Percentiles rank a stretch among this genome's conserved stretches.
Evolutionary conservation across 2,888 invertebrate genomes (phyloP).

Genomic region (Cenopis cana): DNA sequence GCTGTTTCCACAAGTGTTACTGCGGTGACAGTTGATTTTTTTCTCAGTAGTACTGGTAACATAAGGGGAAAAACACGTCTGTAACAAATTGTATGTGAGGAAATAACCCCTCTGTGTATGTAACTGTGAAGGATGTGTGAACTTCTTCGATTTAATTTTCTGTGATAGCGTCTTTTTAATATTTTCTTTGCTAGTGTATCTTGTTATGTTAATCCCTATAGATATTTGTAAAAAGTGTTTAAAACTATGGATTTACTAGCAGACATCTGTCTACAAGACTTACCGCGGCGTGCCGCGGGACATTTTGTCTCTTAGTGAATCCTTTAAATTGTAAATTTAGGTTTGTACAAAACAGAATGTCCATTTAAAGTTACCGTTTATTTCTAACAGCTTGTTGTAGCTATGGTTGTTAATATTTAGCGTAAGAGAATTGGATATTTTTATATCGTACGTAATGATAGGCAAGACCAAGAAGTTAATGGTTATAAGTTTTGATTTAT

Average conservation of each 20-base stretch:
- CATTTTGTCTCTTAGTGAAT: neutral
- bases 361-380: conserved; percentile 48
- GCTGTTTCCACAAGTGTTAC: no score
- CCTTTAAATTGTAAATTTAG: conserved; percentile 36
- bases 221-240: conserved; percentile 12
- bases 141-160: conserved; percentile 66
- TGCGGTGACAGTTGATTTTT: no score
- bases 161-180: conserved; percentile 67
- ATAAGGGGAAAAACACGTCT: no score
- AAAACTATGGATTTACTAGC: neutral
- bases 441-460: conserved; percentile 63
- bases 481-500: conserved; percentile 52
- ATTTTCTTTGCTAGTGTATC: conserved; percentile 22
- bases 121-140: conserved; percentile 51
- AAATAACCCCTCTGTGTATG: conserved; percentile 29
- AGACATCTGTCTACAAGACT: neutral
- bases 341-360: conserved; percentile 39
- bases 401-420: conserved; percentile 62
- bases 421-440: conserved; percentile 74
- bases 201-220: conserved; percentile 15
- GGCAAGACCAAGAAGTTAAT: conserved; percentile 70
- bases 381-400: conserved; percentile 55
- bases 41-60: no score
- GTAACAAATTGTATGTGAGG: no score
- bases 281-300: neutral